These are phyloP conservation scores for Cuniculus paca DNA, from an alignment of 2,797 vertebrate species.

Conservation along the genomic window DNA sequence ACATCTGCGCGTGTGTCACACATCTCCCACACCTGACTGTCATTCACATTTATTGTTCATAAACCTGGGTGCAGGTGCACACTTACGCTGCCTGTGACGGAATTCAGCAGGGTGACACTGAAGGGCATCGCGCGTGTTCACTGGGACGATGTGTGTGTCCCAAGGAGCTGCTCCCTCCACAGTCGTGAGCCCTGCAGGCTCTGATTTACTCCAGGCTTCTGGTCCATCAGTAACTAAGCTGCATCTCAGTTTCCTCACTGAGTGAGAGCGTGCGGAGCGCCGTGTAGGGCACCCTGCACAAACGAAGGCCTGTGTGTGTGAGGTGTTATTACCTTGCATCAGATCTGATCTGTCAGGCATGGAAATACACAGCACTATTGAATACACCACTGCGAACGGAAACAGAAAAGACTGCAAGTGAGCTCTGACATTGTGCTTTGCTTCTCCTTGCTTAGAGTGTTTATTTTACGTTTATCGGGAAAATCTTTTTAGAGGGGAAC, in stretches of 20 bases:
- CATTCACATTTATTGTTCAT: conserved; percentile 9
- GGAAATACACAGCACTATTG: not conserved
- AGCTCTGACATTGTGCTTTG: not conserved
- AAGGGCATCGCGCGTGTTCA: not conserved
- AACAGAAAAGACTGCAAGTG: not conserved
- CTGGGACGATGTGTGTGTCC: not conserved
- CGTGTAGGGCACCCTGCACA: not conserved
- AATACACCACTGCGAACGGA: not conserved
- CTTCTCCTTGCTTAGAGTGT: conserved; percentile 23
- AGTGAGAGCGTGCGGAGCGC: not conserved
- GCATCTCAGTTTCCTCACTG: not conserved
- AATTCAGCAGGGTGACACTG: conserved; percentile 12
- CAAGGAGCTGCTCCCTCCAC: conserved; percentile 31
- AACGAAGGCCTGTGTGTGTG: not conserved
- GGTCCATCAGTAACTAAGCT: not conserved
- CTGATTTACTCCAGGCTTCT: not conserved
- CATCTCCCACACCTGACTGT: not conserved
- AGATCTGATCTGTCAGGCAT: not conserved
- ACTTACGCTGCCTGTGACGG: conserved; percentile 27
- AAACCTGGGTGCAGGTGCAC: not conserved
- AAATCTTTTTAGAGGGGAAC: conserved; percentile 8
- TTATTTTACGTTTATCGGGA: conserved; percentile 40
- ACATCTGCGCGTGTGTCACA: not conserved
- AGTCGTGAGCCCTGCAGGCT: not conserved
- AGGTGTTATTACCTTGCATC: not conserved